Conservation (phyloP, 2,888 invertebrate genomes). For the Conchocele bisecta region DNA sequence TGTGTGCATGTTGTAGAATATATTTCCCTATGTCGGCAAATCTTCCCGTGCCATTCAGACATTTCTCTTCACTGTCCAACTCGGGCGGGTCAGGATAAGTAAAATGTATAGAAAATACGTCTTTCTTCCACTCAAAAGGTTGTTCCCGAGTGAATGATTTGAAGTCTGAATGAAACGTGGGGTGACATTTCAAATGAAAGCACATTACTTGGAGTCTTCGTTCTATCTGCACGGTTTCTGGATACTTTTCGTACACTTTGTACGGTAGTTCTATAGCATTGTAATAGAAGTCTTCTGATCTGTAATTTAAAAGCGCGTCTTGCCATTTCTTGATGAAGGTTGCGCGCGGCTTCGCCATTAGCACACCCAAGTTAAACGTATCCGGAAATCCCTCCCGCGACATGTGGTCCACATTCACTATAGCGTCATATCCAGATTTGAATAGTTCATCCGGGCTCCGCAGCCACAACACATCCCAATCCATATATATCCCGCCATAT, state of each 20-base stretch:
- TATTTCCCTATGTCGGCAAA: constrained; percentile 77
- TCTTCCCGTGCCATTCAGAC: constrained; percentile 60
- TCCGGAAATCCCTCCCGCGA: constrained; percentile 65
- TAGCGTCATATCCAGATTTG: constrained; percentile 69
- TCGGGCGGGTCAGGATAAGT: constrained; percentile 78
- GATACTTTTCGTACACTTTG: constrained; percentile 75
- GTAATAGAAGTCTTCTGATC: constrained; percentile 63
- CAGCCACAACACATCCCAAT: constrained; percentile 80
- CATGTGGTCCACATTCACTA: constrained; percentile 78
- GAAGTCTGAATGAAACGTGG: constrained; percentile 72
- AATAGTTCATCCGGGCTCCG: constrained; percentile 67
- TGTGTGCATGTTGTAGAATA: constrained; percentile 62
- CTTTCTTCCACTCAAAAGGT: constrained; percentile 76
- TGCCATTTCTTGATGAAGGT: constrained; percentile 67
- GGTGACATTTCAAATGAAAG: constrained; percentile 77
- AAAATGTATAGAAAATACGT: constrained; percentile 79
- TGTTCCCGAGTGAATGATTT: constrained; percentile 67
- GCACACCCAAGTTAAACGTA: constrained; percentile 72
- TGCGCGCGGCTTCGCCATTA: constrained; percentile 72
- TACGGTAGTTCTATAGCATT: constrained; percentile 70
- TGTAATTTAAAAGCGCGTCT: constrained; percentile 63
- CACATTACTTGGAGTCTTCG: constrained; percentile 78
- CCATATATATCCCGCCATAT: constrained; percentile 81
- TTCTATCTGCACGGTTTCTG: constrained; percentile 74
- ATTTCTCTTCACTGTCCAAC: constrained; percentile 57